A percentile compares a stretch with the other conserved stretches of the same genome.
Conservation (phyloP, 2,797 vertebrate genomes). For the Smutsia temminckii region DNA sequence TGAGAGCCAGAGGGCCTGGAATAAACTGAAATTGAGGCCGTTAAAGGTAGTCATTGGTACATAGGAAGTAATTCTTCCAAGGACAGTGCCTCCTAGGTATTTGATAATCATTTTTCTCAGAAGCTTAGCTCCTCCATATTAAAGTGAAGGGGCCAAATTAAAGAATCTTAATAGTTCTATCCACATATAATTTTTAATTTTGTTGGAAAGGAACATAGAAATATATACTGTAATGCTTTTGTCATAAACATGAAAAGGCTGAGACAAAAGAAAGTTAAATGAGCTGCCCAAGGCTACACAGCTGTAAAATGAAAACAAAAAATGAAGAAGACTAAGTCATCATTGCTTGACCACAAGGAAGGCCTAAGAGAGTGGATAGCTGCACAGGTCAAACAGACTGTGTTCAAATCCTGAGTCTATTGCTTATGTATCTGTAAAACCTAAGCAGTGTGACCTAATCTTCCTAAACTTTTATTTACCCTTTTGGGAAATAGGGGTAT, state of each 20-base stretch:
- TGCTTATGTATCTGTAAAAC: not conserved
- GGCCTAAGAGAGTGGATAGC: too few relatives aligned
- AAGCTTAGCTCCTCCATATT: not conserved
- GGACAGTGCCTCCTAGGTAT: not conserved
- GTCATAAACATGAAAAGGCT: not conserved
- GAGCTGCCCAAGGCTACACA: not conserved
- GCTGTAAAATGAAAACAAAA: constrained; percentile 1
- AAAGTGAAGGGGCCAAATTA: not conserved
- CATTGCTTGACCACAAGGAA: not conserved
- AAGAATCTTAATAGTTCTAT: not conserved
- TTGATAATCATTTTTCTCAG: not conserved
- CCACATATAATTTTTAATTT: not conserved
- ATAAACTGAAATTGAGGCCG: not conserved
- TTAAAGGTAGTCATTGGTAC: not conserved
- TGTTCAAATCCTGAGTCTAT: not conserved
- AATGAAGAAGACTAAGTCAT: not conserved
- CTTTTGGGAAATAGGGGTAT: not conserved
- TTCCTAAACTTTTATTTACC: not conserved
- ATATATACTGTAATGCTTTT: not conserved
- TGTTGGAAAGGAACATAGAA: not conserved
- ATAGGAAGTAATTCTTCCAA: not conserved
- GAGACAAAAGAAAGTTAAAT: not conserved
- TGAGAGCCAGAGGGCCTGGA: not conserved
- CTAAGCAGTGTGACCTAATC: not conserved
- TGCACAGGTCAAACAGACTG: accelerated